Percentiles rank a stretch among this genome's conserved stretches.
phyloP scores from a whole-genome alignment of 2,113 vertebrate genomes.

The Pungitius pungitius region DNA sequence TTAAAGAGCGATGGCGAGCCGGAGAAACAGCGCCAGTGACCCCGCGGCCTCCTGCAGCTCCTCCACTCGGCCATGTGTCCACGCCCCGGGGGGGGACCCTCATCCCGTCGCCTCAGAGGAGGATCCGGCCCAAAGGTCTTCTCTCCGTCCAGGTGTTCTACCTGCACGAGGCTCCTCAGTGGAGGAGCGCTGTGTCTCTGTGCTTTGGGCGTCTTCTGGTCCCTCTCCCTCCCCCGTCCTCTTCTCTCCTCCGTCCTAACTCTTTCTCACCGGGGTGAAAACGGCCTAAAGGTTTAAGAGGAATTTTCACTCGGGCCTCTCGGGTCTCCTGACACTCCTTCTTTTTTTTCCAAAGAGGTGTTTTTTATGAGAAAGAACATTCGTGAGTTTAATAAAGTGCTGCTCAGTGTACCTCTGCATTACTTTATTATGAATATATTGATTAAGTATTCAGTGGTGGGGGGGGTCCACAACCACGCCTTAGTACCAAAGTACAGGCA shows the following conservation, averaged over 20 bases:
- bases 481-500: too few relatives aligned
- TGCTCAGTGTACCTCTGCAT: neutral
- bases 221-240: neutral
- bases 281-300: constrained; percentile 65
- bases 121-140: neutral
- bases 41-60: neutral
- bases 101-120: too few relatives aligned
- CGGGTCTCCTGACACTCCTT: constrained; percentile 26
- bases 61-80: neutral
- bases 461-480: neutral
- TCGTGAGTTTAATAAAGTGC: neutral
- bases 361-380: neutral
- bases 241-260: constrained; percentile 34
- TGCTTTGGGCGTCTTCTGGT: constrained; percentile 17
- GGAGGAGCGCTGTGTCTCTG: too few relatives aligned
- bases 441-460: neutral
- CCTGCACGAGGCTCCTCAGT: neutral
- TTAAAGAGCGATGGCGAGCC: too few relatives aligned
- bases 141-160: constrained; percentile 1
- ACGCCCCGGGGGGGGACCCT: neutral
- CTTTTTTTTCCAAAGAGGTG: neutral
- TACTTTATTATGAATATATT: neutral
- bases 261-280: constrained; percentile 73
- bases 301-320: constrained; percentile 43
- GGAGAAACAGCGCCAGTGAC: constrained; percentile 8